These are phyloP conservation scores for Pseudomyrmex concolor DNA, from an alignment of 1,140 invertebrate species.

Conservation along the genomic window DNA sequence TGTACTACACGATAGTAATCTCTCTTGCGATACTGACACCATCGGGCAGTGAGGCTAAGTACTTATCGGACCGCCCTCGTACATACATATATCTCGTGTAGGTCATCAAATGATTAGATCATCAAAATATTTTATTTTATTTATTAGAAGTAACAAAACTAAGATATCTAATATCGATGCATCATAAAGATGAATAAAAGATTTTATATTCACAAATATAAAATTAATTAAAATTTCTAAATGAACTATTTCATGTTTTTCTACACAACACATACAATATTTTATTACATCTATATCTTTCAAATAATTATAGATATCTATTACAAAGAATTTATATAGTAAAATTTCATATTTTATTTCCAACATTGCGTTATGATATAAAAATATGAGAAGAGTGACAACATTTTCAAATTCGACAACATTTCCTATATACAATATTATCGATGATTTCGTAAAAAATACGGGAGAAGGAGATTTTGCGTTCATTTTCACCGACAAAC, in stretches of 20 bases:
- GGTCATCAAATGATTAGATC: not conserved
- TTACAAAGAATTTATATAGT: too few relatives aligned
- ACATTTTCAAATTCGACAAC: slow-evolving; percentile 1
- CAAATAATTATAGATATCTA: too few relatives aligned
- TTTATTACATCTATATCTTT: too few relatives aligned
- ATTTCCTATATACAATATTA: not conserved
- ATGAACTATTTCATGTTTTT: too few relatives aligned
- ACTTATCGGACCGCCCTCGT: too few relatives aligned
- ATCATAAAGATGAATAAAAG: too few relatives aligned
- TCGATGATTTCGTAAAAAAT: not conserved
- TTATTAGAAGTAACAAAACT: slow-evolving; percentile 22
- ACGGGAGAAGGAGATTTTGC: not conserved
- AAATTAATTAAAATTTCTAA: not conserved
- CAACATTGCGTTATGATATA: not conserved
- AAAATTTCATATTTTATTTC: slow-evolving; percentile 3
- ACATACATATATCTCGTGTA: not conserved
- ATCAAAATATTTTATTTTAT: not conserved
- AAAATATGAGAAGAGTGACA: not conserved
- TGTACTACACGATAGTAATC: too few relatives aligned
- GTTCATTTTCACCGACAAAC: slow-evolving; percentile 26
- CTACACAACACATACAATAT: too few relatives aligned
- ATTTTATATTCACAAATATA: not conserved
- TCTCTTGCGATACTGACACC: too few relatives aligned
- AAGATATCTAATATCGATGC: slow-evolving; percentile 5
- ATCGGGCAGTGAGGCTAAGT: too few relatives aligned